Conservation (phyloP, 2,113 vertebrate genomes). For the Coryphaenoides rupestris region DNA sequence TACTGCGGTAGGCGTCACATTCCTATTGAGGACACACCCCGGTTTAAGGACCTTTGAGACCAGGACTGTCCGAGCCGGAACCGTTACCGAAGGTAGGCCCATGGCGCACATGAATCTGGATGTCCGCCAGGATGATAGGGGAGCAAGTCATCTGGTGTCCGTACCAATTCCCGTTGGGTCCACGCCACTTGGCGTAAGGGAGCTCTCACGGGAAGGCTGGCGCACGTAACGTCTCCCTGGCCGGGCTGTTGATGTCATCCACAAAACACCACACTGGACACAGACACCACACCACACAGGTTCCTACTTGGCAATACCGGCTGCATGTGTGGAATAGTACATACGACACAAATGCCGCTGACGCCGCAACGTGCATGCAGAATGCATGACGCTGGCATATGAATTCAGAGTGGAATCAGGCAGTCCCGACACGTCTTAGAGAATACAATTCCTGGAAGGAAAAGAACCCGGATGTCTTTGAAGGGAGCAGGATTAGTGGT, state of each 20-base stretch:
- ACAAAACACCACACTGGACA: conserved; percentile 86
- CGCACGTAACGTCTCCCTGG: conserved; percentile 86
- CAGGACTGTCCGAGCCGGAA: conserved; percentile 7
- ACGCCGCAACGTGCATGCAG: too few species aligned
- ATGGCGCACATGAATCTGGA: conserved; percentile 89
- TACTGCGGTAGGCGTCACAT: too few species aligned
- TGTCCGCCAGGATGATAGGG: conserved; percentile 80
- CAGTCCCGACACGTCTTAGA: too few species aligned
- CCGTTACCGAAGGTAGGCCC: conserved; percentile 91
- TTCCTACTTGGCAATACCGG: not conserved
- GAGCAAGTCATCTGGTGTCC: conserved; percentile 87
- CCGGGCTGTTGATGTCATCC: conserved; percentile 93
- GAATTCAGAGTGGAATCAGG: too few species aligned
- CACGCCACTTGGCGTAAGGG: conserved; percentile 87
- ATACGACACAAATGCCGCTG: too few species aligned
- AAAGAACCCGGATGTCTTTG: too few species aligned
- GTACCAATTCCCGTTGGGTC: conserved; percentile 94
- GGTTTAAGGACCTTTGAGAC: not conserved
- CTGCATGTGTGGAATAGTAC: not conserved
- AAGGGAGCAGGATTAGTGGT: too few species aligned
- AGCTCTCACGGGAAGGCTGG: conserved; percentile 91
- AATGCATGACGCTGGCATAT: too few species aligned
- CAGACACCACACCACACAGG: conserved; percentile 78
- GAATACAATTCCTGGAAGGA: too few species aligned
- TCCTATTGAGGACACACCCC: too few species aligned